Evolutionary conservation across 2,797 vertebrate species (phyloP), one percentile per base, ranked within the genome.

Genomic region (Lycodopsis pacificus): DNA sequence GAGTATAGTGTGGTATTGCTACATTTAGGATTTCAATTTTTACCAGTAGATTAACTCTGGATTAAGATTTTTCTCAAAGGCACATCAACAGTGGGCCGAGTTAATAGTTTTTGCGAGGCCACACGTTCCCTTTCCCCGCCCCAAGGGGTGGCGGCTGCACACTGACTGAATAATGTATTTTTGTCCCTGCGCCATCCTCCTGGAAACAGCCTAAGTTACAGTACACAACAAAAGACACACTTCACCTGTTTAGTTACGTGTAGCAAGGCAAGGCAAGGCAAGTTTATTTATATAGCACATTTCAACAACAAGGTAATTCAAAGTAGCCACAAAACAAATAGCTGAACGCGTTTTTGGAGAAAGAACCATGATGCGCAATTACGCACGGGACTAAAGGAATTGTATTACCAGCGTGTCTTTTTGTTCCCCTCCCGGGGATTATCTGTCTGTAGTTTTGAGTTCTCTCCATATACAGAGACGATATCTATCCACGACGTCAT

Each of bases 151-250:
- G 63, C 77, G n/a, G 11, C 82, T 68, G 65, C 79, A 38, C 77
- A 51, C 71, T 49, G 64, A 79, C 80, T 87, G 84, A 90, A 86
- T 90, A 81, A 88, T 88, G 80, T 71, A 82, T 87, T 84, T 81
- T 65, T 69, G 71, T 76, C 19, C 67, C 80, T 53, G 71, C 46
- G 74, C 68, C 86, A 83, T 68, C 73, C 80, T 81, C 81, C 51
- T 83, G 62, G 81, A 82, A 83, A 88, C 87, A 77, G 77, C 73
- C 85, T 75, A 44, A 78, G 84, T 83, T 76, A 82, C 84, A 73
- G 65, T 4, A 73, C 67, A 85, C 85, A 89, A 85, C 81, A 88
- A 51, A 71, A 79, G 25, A 56, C 57, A 65, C 77, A 69, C 80
- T 83, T 84, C 81, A 84, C 63, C 73, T 65, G 42, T 38, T 48